Evolutionary conservation across 2,888 invertebrate genomes (phyloP).

Genomic region (Pyrocoelia pectoralis): DNA sequence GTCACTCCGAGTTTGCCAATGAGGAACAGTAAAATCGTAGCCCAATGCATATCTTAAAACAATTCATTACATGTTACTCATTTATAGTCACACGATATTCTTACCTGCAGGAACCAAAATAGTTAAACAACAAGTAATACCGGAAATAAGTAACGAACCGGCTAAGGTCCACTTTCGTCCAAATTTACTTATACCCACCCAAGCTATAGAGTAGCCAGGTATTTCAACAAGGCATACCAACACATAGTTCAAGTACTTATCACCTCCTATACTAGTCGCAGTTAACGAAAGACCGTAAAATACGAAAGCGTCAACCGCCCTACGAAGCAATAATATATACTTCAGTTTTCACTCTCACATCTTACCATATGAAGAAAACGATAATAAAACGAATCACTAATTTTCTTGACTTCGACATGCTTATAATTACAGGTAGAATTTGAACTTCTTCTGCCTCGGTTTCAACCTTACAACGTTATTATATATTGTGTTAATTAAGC

Average conservation of each 20-base stretch:
- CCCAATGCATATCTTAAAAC: slow-evolving; percentile 61
- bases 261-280: slow-evolving; percentile 70
- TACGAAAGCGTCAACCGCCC: slow-evolving; percentile 72
- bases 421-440: slow-evolving; percentile 58
- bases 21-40: slow-evolving; percentile 65
- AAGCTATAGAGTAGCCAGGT: slow-evolving; percentile 65
- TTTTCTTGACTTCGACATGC: slow-evolving; percentile 59
- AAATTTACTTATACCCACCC: slow-evolving; percentile 62
- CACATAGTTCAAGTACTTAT: slow-evolving; percentile 73
- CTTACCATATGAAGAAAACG: slow-evolving; percentile 63
- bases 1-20: slow-evolving; percentile 71
- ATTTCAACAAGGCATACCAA: slow-evolving; percentile 69
- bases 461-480: too few species aligned
- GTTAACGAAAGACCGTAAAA: slow-evolving; percentile 75
- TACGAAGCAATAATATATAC: slow-evolving; percentile 39
- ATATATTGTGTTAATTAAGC: too few species aligned
- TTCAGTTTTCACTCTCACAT: slow-evolving; percentile 11
- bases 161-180: slow-evolving; percentile 64
- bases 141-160: slow-evolving; percentile 64
- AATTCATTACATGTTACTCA: not conserved
- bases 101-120: slow-evolving; percentile 63
- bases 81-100: not conserved
- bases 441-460: slow-evolving; percentile 47
- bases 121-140: slow-evolving; percentile 54
- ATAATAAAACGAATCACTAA: slow-evolving; percentile 60